A percentile compares a stretch with the other conserved stretches of the same genome.
phyloP scores from a whole-genome alignment of 1,140 invertebrate species.

The Neotoxoptera formosana region DNA sequence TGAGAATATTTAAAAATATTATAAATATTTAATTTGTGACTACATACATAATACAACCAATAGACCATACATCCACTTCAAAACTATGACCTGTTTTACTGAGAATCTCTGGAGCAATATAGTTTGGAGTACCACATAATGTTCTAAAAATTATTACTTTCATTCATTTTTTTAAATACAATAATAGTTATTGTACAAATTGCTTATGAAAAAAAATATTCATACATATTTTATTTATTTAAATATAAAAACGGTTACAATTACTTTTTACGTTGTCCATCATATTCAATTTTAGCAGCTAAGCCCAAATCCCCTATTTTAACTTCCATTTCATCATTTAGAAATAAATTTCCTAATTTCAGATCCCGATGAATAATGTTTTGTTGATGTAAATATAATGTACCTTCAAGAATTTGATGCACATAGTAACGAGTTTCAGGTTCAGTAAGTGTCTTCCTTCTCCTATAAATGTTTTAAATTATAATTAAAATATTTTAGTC shows the following conservation, averaged over 20 bases:
- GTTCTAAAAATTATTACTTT: slow-evolving; percentile 69
- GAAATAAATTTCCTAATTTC: slow-evolving; percentile 95
- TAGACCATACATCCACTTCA: slow-evolving; percentile 97
- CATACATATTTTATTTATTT: no score
- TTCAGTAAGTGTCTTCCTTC: slow-evolving; percentile 91
- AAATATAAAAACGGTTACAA: not conserved
- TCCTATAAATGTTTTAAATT: slow-evolving; percentile 60
- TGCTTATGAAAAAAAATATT: no score
- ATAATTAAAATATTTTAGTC: not conserved
- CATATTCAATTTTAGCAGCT: slow-evolving; percentile 88
- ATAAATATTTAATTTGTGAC: slow-evolving; percentile 20
- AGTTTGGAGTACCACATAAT: slow-evolving; percentile 97
- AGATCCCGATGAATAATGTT: slow-evolving; percentile 96
- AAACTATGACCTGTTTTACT: slow-evolving; percentile 93
- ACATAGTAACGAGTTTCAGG: slow-evolving; percentile 96
- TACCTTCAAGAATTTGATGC: slow-evolving; percentile 89
- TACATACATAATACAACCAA: slow-evolving; percentile 87
- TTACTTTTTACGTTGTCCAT: slow-evolving; percentile 81
- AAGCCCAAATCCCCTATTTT: slow-evolving; percentile 99
- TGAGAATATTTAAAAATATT: not conserved
- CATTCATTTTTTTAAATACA: not conserved
- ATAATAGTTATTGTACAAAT: not conserved
- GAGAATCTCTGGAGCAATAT: slow-evolving; percentile 96
- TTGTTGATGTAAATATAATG: slow-evolving; percentile 88
- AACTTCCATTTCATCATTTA: slow-evolving; percentile 91